Evolutionary conservation across 2,888 invertebrate genomes (phyloP), one percentile per base, ranked within the genome.

Genomic region (Volucella inflata): DNA sequence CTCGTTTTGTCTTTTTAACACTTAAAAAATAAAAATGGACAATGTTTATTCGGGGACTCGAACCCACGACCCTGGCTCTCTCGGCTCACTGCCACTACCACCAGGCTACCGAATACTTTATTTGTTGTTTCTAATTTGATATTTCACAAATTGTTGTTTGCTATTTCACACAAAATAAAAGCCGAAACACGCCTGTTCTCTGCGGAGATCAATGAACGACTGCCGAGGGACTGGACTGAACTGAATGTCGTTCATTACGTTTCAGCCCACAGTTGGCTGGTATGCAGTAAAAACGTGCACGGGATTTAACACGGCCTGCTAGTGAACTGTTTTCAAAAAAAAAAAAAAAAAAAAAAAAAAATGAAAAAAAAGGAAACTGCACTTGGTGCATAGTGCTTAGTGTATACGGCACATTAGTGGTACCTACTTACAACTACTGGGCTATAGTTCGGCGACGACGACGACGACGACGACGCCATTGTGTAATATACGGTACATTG

Each of bases 261-360:
- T 12, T 48, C 40, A 79, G 4, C 44, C 30, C 55, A 14, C 42
- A 30, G 30, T 30, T 6, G 30, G 6, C 30, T 67, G 55, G 17
- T 62, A 77, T 77, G 77, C 67, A 72, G 82, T 46, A 17, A 64
- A 72, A 74, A 68, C 77, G 67, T 83, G 67, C 62, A 78, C 44
- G 14, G 72, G 80, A 75, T 57, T 67, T 74, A 10, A 60, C 50
- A 42, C 30, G 30, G 68, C 51, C 59, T 67, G 30, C 30, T 40
- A 72, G 36, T 65, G 57, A 71, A 78, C 50, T 59, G 55, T 72
- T 16, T 57, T 36, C 50, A 12, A 57, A 71, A 44, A 71, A 53
- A 40, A 59, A 14, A 21, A n/a, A 21, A 2, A 21, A 21, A 30
- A 30, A 30, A 30, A 30, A 12, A 57, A 71, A 44, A 71, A 53